Evolutionary conservation across 1,140 invertebrate genomes (phyloP), one percentile per base, ranked within the genome.

Genomic region (Drosophila santomea): DNA sequence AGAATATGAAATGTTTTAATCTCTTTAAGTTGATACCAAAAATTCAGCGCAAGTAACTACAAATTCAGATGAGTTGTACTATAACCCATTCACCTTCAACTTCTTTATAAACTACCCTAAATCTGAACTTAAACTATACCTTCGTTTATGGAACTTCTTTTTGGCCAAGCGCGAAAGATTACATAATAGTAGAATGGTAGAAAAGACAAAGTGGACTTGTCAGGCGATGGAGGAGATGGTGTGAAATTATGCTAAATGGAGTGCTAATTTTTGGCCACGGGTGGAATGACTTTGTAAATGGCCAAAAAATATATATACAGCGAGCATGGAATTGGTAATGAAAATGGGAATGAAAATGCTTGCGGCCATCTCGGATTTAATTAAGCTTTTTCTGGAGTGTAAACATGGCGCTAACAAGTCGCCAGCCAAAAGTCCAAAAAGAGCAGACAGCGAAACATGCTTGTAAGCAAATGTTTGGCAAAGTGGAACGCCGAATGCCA

Each of bases 391-490:
- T 39, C 36, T 14, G 39, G 60, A 74, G 51, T 74, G 80, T 67
- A 76, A 76, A 77, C 56, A 85, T 82, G 82, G 82, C 82, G 82
- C 82, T 84, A 84, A 71, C 64, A 71, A 71, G 67, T 71, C 67
- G 67, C 59, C 55, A 58, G 35, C 45, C 52, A 44, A 63, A 67
- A 50, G 69, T 44, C 60, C 61, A 54, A 66, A 74, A 75, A 28
- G 72, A 64, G 60, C 52, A 61, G 71, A 75, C 82, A 86, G 66
- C 82, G 61, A 86, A 86, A 86, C 82, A 86, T 88, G 82, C 78
- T 86, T 86, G 82, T 86, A 86, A 86, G 82, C 82, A 86, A 86
- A 82, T 86, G 82, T 82, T 82, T 88, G 78, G 71, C 50, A 74
- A 83, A 78, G 61, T 88, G 71, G 82, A 82, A 79, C 82, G 59